Conservation (phyloP, 2,888 invertebrate genomes). For the Andricus quercusramuli region DNA sequence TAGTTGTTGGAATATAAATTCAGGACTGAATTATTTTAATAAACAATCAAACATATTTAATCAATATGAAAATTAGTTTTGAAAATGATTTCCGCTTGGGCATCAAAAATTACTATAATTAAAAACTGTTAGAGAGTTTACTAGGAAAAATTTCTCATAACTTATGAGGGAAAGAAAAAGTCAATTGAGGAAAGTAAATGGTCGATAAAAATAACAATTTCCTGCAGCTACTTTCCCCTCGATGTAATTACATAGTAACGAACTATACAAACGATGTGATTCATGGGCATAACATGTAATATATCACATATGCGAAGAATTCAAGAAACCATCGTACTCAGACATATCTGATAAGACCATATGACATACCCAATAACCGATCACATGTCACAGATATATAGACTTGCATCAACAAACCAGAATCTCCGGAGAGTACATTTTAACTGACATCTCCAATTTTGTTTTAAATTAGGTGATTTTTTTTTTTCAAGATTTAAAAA, state of each 20-base stretch:
- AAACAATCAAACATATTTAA: too few relatives aligned
- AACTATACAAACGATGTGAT: constrained; percentile 8
- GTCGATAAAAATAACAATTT: constrained; percentile 28
- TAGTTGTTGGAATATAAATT: too few relatives aligned
- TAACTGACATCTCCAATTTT: constrained; percentile 14
- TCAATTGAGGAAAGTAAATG: constrained; percentile 14
- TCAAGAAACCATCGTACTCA: constrained; percentile 17
- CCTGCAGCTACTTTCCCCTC: constrained; percentile 15
- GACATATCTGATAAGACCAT: constrained; percentile 28
- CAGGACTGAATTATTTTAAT: too few relatives aligned
- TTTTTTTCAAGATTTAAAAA: neutral
- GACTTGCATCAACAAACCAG: constrained; percentile 33
- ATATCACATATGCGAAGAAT: neutral
- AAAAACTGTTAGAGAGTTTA: neutral
- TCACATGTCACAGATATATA: constrained; percentile 6
- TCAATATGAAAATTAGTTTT: neutral
- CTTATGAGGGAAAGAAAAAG: neutral
- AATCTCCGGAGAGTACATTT: neutral
- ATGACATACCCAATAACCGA: constrained; percentile 28
- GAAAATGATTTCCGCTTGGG: neutral
- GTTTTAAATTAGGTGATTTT: neutral
- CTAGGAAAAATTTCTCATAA: neutral
- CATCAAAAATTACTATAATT: neutral
- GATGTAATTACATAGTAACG: constrained; percentile 27
- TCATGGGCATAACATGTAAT: constrained; percentile 25